These are phyloP conservation scores for Tuberolachnus salignus DNA, from an alignment of 2,888 invertebrate genomes.

Conservation along the genomic window DNA sequence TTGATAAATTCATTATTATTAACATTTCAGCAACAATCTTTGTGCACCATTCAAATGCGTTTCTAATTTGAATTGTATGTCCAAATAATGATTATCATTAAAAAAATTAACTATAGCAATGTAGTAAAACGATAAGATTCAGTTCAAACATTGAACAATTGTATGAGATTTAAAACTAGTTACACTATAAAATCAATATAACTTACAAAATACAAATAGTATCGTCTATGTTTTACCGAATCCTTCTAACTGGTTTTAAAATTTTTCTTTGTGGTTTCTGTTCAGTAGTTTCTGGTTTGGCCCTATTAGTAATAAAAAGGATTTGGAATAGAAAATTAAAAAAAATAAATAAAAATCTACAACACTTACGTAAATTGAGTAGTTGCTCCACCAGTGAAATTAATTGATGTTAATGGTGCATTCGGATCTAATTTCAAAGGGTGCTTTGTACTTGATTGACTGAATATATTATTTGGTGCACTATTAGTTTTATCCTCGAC, in stretches of 20 bases:
- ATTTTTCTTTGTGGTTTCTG: constrained; percentile 38
- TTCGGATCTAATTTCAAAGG: constrained; percentile 59
- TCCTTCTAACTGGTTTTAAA: constrained; percentile 50
- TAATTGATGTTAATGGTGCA: constrained; percentile 59
- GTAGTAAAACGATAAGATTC: constrained; percentile 30
- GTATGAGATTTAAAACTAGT: neutral
- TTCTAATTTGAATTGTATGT: neutral
- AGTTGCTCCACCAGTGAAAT: constrained; percentile 60
- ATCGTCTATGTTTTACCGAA: constrained; percentile 34
- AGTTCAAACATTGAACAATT: constrained; percentile 25
- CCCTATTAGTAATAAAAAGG: constrained; percentile 7
- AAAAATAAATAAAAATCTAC: neutral
- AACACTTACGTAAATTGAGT: constrained; percentile 58
- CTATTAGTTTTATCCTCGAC: neutral
- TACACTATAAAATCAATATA: constrained; percentile 33
- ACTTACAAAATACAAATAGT: constrained; percentile 44
- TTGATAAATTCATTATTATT: neutral
- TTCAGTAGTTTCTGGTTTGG: constrained; percentile 44
- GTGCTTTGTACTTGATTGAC: constrained; percentile 56
- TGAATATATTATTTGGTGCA: constrained; percentile 39
- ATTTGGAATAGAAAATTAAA: neutral
- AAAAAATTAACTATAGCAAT: constrained; percentile 4
- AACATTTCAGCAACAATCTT: neutral
- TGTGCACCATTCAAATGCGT: constrained; percentile 8
- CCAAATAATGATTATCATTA: neutral